Conservation (phyloP, 2,113 vertebrate genomes). For the Gopherus flavomarginatus region DNA sequence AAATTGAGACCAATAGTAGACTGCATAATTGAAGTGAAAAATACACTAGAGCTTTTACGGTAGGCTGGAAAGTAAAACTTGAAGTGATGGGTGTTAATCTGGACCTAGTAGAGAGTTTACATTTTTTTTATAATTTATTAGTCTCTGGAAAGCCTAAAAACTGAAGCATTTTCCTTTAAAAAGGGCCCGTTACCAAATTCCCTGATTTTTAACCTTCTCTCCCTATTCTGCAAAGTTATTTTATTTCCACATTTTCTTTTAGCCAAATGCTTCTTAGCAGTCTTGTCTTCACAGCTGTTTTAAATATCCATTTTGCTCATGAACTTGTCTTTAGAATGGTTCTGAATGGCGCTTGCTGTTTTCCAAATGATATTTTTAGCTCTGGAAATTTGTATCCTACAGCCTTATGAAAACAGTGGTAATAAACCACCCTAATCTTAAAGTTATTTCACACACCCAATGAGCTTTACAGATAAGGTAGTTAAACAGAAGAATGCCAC, state of each 20-base stretch:
- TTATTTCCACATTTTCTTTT: slow-evolving; percentile 13
- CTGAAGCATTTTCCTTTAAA: background rate
- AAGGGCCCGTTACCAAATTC: background rate
- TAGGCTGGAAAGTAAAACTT: background rate
- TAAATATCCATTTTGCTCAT: slow-evolving; percentile 34
- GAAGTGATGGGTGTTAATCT: background rate
- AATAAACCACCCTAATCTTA: slow-evolving; percentile 6
- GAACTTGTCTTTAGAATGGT: background rate
- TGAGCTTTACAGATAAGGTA: background rate
- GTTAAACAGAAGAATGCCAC: accelerated
- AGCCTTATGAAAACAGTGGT: slow-evolving; percentile 21
- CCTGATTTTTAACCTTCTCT: background rate
- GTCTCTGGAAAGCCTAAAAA: background rate
- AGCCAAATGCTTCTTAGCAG: slow-evolving; percentile 17
- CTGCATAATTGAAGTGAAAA: background rate
- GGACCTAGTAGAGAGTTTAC: background rate
- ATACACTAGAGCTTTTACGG: background rate
- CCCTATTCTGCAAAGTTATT: slow-evolving; percentile 17
- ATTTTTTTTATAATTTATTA: background rate
- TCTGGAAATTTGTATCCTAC: background rate
- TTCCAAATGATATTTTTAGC: background rate
- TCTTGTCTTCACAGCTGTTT: slow-evolving; percentile 48
- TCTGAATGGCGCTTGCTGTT: slow-evolving; percentile 12
- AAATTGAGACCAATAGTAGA: background rate
- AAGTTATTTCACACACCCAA: background rate